Percentiles rank a stretch among this genome's conserved stretches.
Evolutionary conservation across 1,140 invertebrate genomes (phyloP).

Genomic region (Pogonognathellus flavescens): DNA sequence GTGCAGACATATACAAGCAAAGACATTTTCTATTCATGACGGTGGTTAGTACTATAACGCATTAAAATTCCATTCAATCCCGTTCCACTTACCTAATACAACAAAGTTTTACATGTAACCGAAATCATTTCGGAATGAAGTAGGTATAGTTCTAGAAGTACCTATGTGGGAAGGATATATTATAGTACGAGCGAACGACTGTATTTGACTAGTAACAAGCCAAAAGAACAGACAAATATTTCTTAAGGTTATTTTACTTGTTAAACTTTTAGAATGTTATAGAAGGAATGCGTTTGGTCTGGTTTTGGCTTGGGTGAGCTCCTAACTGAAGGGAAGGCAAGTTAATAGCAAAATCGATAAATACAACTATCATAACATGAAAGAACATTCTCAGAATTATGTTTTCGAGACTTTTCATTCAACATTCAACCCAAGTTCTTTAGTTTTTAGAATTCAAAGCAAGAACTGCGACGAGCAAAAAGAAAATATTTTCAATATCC

Average conservation of each 20-base stretch:
- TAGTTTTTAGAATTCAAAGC: background rate
- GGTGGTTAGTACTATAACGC: background rate
- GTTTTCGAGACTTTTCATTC: conserved; percentile 4
- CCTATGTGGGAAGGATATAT: too few relatives aligned
- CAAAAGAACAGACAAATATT: too few relatives aligned
- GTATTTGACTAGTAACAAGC: too few relatives aligned
- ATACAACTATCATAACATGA: conserved; percentile 30
- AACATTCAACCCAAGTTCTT: background rate
- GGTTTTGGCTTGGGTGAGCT: too few relatives aligned
- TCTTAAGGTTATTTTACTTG: too few relatives aligned
- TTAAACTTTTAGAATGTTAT: too few relatives aligned
- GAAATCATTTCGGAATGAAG: background rate
- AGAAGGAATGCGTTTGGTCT: too few relatives aligned
- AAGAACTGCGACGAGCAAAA: background rate
- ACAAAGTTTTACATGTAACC: background rate
- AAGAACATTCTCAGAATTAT: conserved; percentile 21
- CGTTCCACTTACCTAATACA: background rate
- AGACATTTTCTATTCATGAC: conserved; percentile 22
- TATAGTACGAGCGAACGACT: background rate
- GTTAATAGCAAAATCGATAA: conserved; percentile 34
- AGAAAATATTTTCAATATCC: background rate
- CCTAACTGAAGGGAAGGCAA: background rate
- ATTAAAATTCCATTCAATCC: conserved; percentile 15
- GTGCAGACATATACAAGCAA: background rate
- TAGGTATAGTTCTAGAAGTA: too few relatives aligned